phyloP scores from a whole-genome alignment of 2,113 vertebrate genomes.

The Chamaea fasciata region DNA sequence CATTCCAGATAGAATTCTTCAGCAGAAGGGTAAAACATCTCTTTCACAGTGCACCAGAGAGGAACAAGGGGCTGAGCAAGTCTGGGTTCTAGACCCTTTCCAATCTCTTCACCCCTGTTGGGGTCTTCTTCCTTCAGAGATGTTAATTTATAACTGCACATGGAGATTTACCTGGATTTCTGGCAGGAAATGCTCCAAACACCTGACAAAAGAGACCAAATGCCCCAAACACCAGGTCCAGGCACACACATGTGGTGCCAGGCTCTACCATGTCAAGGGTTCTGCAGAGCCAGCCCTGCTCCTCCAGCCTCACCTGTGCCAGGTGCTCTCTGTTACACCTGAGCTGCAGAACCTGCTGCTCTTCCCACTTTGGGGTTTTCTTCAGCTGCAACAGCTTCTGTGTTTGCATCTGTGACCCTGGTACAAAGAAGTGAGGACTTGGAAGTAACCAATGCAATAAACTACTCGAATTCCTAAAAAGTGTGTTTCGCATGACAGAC shows the following conservation, averaged over 20 bases:
- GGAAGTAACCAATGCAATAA: not conserved
- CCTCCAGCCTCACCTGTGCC: not conserved
- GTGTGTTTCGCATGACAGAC: not conserved
- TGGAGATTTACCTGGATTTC: not conserved
- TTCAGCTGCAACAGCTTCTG: not conserved
- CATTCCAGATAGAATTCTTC: fast-evolving
- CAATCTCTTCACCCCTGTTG: not conserved
- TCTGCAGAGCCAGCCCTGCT: not conserved
- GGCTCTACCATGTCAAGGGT: not conserved
- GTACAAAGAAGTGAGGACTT: not conserved
- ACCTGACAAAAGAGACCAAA: not conserved
- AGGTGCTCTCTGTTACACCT: not conserved
- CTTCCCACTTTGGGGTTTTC: not conserved
- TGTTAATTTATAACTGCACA: not conserved
- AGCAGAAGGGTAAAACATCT: not conserved
- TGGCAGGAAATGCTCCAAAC: not conserved
- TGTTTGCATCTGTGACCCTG: not conserved
- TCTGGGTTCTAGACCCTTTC: not conserved
- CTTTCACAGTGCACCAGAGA: not conserved
- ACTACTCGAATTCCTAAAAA: not conserved
- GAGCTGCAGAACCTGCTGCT: not conserved
- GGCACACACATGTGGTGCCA: not conserved
- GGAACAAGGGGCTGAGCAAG: fast-evolving
- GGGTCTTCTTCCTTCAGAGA: not conserved
- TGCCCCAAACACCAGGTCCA: not conserved